A percentile compares a stretch with the other conserved stretches of the same genome.
phyloP scores from a whole-genome alignment of 2,113 vertebrate genomes.

The Balaenoptera acutorostrata region DNA sequence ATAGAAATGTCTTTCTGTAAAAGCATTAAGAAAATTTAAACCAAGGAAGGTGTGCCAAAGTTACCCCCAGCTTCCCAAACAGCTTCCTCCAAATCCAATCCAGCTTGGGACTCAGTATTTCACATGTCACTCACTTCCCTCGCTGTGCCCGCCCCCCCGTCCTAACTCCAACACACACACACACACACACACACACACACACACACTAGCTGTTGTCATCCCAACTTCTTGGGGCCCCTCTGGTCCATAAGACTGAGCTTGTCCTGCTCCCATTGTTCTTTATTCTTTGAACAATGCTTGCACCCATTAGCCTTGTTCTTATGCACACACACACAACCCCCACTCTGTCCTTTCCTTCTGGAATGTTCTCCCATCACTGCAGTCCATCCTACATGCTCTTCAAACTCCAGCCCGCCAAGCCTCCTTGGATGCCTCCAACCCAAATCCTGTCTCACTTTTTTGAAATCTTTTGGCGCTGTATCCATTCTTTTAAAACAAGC shows the following conservation, averaged over 20 bases:
- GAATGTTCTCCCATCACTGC: not conserved
- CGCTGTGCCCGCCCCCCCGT: not conserved
- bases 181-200: too few relatives aligned
- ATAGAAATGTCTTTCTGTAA: not conserved
- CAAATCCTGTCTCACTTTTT: not conserved
- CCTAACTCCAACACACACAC: too few relatives aligned
- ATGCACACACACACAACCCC: rapidly evolving
- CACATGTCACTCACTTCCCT: too few relatives aligned
- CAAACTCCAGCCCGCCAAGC: not conserved
- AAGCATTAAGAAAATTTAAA: not conserved
- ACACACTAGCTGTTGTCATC: not conserved
- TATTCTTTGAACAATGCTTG: not conserved
- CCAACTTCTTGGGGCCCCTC: not conserved
- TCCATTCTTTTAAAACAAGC: not conserved
- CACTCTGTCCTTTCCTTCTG: not conserved
- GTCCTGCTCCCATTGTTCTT: not conserved
- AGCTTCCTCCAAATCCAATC: not conserved
- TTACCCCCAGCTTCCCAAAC: not conserved
- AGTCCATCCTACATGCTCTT: not conserved
- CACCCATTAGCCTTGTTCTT: not conserved
- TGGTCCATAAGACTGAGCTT: not conserved
- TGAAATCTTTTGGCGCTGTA: not conserved
- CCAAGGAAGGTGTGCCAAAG: not conserved
- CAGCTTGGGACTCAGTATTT: not conserved
- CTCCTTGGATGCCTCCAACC: not conserved